Base-by-base conservation (phyloP, 2,113 vertebrate species). In the Cisticola juncidis region DNA sequence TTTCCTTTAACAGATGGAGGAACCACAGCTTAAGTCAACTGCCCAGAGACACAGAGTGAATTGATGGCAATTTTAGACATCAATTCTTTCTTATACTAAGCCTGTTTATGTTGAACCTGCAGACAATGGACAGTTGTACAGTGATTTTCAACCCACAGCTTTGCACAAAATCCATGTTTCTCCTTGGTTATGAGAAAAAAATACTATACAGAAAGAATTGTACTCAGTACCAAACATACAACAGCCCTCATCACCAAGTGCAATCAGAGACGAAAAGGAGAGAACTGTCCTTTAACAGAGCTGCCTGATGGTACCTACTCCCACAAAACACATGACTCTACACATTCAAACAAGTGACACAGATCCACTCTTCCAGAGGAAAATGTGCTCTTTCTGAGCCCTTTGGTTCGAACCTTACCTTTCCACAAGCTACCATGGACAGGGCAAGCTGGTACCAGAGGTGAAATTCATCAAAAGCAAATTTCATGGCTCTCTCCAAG, bases 401-500 rank as follows among this genome's bases (percentile, higher is more conserved):
- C 20, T 85, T 35, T 47, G 6, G 16, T 58, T 80, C 33, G 22
- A 90, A 97, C 62, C 98, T 99, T 98, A 99, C 99, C 99, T 99
- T 99, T 88, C 99, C 99, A 51, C 99, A 98, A 19, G 99, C 98
- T 96, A 99, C 98, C 98, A 99, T 99, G 89, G 99, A 99, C 95
- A 99, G 97, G 85, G 99, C 99, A 97, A 99, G 97, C 96, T 99
- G 99, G 96, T 99, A 99, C 99, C 99, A 99, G 60, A 99, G 99
- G 95, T 99, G 99, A 97, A 99, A 99, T 98, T 99, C 99, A 94
- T 98, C 99, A 96, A 98, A 99, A 0, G 99, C 99, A 97, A 99
- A 99, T 97, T 99, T 99, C 99, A 99, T 99, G 93, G 99, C 99
- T 97, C 99, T 98, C 78, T 99, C 99, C 96, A 99, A 98, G 98